Conservation (phyloP, 2,113 vertebrate genomes). For the Hucho hucho region DNA sequence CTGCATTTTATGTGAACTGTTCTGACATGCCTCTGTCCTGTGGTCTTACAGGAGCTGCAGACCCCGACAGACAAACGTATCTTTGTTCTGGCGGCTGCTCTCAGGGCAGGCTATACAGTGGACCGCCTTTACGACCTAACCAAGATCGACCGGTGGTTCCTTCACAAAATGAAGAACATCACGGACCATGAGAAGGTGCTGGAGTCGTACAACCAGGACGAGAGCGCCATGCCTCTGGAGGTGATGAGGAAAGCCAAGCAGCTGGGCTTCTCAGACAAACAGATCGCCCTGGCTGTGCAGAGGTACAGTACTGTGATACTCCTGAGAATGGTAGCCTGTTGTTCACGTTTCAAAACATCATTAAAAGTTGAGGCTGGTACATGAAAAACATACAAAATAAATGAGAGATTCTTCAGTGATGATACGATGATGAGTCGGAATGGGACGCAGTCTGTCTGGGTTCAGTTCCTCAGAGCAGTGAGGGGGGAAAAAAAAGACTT, state of each 20-base stretch:
- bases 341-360: no score
- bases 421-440: no score
- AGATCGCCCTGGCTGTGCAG: conserved; percentile 87
- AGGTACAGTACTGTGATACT: background rate
- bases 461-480: no score
- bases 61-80: conserved; percentile 94
- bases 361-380: no score
- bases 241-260: conserved; percentile 88
- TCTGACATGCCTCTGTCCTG: background rate
- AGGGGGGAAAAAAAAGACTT: no score
- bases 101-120: conserved; percentile 85
- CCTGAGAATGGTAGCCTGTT: background rate
- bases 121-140: conserved; percentile 91
- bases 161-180: conserved; percentile 96
- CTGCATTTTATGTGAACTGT: background rate
- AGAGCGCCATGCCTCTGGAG: conserved; percentile 74
- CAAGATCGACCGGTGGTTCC: conserved; percentile 96
- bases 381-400: no score
- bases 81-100: conserved; percentile 88
- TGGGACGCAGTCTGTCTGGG: no score
- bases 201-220: conserved; percentile 78
- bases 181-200: conserved; percentile 78
- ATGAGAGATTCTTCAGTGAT: no score
- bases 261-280: conserved; percentile 96
- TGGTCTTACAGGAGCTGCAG: conserved; percentile 84